Base-by-base conservation (phyloP, 2,797 vertebrate genomes). In the Microhierax caerulescens region DNA sequence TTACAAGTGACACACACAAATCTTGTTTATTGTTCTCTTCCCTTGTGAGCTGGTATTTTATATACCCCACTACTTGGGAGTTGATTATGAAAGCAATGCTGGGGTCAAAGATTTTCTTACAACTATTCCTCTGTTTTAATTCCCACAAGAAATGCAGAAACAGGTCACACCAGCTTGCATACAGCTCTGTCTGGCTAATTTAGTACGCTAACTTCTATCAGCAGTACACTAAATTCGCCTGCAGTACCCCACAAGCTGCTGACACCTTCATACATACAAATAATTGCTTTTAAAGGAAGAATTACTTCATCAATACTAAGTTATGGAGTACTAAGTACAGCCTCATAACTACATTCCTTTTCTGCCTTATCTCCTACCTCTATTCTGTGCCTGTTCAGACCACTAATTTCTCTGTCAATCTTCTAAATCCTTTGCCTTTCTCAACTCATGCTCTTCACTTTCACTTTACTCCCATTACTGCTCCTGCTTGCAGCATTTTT, bases 101-200 rank as follows among this genome's bases (percentile, higher is more conserved):
- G 34, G 82, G 96, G 92, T 94, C 95, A 95, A 73, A 83, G 75
- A 93, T 89, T 91, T 90, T 78, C 79, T 96, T 93, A 91, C 60
- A 92, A 68, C 67, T 80, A 25, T 36, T 94, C 61, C 56, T 91
- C 67, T 88, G 54, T 70, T 76, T 87, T 93, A 95, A 97, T 97
- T 97, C 92, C 97, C 95, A 51, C 78, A 85, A 89, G 92, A 94
- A 93, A 94, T 59, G 88, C 90, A 96, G 93, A 97, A 97, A 96
- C 90, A 96, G 95, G 95, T 97, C 95, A 92, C 67, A 89, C 30
- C 89, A 86, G 74, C 89, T 93, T 17, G 4, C 78, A 50, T 6
- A 59, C 39, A 9, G 24, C 47, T 60, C 87, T 83, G 73, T n/a
- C 78, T 83, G 16, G 9, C 34, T 94, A 88, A 96, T 75, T 95